These are phyloP conservation scores for Callaeas wilsoni DNA, from an alignment of 2,113 vertebrate species.

Conservation along the genomic window DNA sequence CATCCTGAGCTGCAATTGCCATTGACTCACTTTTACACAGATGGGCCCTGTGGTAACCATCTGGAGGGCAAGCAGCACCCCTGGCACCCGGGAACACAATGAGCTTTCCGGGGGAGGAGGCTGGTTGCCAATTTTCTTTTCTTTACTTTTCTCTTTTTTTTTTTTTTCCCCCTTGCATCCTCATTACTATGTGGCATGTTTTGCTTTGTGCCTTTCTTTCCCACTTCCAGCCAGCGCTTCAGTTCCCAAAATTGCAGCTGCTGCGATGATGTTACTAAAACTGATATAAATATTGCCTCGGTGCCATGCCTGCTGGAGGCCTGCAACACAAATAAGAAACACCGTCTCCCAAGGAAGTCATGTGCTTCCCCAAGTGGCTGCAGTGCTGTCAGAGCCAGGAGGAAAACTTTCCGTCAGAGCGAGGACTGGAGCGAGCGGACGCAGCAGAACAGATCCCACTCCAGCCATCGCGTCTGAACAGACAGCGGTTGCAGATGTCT, in stretches of 20 bases:
- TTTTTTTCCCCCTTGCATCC: neutral
- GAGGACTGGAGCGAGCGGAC: neutral
- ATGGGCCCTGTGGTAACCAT: neutral
- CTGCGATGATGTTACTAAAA: neutral
- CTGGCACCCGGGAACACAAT: neutral
- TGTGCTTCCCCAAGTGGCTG: conserved; percentile 34
- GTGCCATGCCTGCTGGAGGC: conserved; percentile 25
- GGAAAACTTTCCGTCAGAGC: conserved; percentile 30
- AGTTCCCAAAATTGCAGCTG: conserved; percentile 32
- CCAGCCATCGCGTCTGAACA: neutral
- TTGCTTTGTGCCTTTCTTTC: neutral
- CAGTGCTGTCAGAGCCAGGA: neutral
- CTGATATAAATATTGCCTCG: conserved; percentile 1
- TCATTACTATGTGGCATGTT: accelerated
- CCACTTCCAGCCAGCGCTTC: neutral
- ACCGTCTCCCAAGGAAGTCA: neutral
- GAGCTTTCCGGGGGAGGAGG: neutral
- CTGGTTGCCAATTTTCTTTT: neutral
- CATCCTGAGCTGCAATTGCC: neutral
- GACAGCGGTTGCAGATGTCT: neutral
- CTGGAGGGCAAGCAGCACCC: neutral
- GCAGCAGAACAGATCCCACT: neutral
- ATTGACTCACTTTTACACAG: neutral
- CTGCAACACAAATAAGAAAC: conserved; percentile 11
- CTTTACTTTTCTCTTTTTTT: neutral